These are phyloP conservation scores for Apis mellifera DNA, from an alignment of 1,140 invertebrate genomes.

Conservation along the genomic window DNA sequence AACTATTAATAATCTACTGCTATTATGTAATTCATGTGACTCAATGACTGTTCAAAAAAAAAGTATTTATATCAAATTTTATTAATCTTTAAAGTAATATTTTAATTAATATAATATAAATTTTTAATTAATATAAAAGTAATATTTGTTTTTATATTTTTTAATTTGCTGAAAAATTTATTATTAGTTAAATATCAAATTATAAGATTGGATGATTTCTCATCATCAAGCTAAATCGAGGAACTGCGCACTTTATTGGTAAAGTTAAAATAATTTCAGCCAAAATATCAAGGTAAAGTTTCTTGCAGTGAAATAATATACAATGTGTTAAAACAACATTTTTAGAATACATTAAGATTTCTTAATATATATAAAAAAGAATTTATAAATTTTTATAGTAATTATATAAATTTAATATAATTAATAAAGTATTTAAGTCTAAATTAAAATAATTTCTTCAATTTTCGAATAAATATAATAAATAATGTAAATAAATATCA, in stretches of 20 bases:
- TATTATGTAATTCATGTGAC: neutral
- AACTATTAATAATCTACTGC: neutral
- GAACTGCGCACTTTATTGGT: slow-evolving; percentile 63
- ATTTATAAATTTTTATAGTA: too few species aligned
- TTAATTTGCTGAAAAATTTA: neutral
- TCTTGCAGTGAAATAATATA: neutral
- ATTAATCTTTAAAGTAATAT: neutral
- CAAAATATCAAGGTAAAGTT: slow-evolving; percentile 28
- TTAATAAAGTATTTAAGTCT: neutral
- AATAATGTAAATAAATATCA: neutral
- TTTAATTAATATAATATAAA: neutral
- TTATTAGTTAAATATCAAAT: too few species aligned
- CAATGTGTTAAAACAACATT: neutral
- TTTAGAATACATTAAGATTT: too few species aligned
- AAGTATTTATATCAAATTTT: neutral
- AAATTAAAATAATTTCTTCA: neutral
- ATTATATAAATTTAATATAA: too few species aligned
- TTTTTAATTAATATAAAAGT: neutral
- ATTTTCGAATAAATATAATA: neutral
- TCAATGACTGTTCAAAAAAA: neutral
- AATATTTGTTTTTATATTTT: too few species aligned
- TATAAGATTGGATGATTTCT: too few species aligned
- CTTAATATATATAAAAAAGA: neutral
- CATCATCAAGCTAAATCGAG: slow-evolving; percentile 20
- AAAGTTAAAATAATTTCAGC: slow-evolving; percentile 57